Evolutionary conservation across 2,113 vertebrate species (phyloP).

Genomic region (Channa argus): DNA sequence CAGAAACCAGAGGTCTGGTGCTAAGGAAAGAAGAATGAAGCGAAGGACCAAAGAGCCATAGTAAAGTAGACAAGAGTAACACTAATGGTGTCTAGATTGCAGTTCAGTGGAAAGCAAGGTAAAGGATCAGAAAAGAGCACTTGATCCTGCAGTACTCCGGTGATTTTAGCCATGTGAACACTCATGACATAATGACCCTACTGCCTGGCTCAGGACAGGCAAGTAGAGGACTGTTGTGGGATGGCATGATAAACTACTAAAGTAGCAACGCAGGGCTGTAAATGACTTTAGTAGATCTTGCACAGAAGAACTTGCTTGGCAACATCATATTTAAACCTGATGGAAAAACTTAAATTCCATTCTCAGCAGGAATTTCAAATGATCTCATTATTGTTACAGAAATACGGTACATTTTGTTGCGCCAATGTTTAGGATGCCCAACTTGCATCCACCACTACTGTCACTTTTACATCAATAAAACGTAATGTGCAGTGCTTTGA

Average conservation of each 20-base stretch:
- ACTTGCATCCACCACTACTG: neutral
- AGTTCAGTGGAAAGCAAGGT: slow-evolving; percentile 47
- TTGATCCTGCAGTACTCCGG: slow-evolving; percentile 62
- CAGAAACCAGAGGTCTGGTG: slow-evolving; percentile 36
- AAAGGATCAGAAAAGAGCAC: slow-evolving; percentile 63
- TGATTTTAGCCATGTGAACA: slow-evolving; percentile 57
- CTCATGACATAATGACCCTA: slow-evolving; percentile 51
- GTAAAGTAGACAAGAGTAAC: slow-evolving; percentile 55
- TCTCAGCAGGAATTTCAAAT: neutral
- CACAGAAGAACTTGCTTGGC: neutral
- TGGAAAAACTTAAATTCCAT: neutral
- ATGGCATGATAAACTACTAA: slow-evolving; percentile 24
- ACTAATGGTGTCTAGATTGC: slow-evolving; percentile 69
- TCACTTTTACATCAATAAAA: neutral
- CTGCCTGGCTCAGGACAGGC: slow-evolving; percentile 37
- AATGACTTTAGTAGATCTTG: neutral
- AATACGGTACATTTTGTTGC: neutral
- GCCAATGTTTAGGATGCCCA: neutral
- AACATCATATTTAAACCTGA: neutral
- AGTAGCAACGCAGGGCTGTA: neutral
- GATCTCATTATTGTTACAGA: neutral
- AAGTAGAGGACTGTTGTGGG: slow-evolving; percentile 18
- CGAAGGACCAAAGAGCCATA: slow-evolving; percentile 51
- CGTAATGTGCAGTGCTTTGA: neutral
- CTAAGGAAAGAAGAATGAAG: slow-evolving; percentile 45